These are phyloP conservation scores for Dreissena rostriformis DNA, from an alignment of 1,140 invertebrate genomes.

Conservation along the genomic window DNA sequence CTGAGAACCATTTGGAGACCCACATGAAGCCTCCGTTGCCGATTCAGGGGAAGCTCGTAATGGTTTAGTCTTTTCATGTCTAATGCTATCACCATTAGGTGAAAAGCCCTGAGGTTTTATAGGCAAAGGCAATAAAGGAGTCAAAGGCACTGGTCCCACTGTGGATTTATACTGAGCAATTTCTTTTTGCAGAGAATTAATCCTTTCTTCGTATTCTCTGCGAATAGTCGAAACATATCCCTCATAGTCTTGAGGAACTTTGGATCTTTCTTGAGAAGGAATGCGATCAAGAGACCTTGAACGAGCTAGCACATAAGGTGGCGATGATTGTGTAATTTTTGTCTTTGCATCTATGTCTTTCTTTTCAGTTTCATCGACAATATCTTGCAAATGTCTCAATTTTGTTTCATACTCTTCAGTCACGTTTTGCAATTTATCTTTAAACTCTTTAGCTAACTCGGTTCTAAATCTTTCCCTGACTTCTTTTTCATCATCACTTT, in stretches of 20 bases:
- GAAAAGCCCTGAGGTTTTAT: constrained; percentile 7
- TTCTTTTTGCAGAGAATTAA: constrained; percentile 46
- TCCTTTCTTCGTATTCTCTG: constrained; percentile 46
- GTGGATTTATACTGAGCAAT: constrained; percentile 51
- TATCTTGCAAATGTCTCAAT: constrained; percentile 50
- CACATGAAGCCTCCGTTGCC: not conserved
- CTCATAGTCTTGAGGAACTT: constrained; percentile 36
- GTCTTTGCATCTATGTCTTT: constrained; percentile 1
- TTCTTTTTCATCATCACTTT: constrained; percentile 29
- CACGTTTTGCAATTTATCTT: constrained; percentile 51
- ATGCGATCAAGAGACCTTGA: constrained; percentile 47
- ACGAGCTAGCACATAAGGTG: constrained; percentile 34
- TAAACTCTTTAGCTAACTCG: constrained; percentile 47
- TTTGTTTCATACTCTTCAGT: constrained; percentile 54
- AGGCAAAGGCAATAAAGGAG: constrained; percentile 17
- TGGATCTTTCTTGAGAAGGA: constrained; percentile 39
- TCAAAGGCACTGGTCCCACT: constrained; percentile 47
- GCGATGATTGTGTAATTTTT: not conserved
- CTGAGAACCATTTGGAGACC: not conserved
- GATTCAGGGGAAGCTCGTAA: not conserved
- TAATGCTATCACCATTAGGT: constrained; percentile 5
- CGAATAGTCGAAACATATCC: constrained; percentile 40
- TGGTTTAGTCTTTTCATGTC: not conserved
- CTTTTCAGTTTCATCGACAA: constrained; percentile 39
- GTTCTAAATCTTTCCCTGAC: constrained; percentile 25